phyloP scores from a whole-genome alignment of 2,797 vertebrate genomes.

The Anguilla pacifica region DNA sequence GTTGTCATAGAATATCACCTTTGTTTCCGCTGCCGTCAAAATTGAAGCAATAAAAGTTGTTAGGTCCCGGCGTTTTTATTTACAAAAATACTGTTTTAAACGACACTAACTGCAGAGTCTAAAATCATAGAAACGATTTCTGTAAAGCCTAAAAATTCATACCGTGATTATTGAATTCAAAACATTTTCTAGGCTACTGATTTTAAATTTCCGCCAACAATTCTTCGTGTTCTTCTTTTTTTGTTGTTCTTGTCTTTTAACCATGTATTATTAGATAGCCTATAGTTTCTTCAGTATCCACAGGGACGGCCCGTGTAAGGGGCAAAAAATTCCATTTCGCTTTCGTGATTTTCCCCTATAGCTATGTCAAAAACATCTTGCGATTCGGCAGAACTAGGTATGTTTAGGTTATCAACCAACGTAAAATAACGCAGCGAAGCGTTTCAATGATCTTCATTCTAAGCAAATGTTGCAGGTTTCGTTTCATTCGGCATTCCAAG shows the following conservation, averaged over 20 bases:
- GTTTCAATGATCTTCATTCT: conserved; percentile 29
- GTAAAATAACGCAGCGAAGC: conserved; percentile 29
- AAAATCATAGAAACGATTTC: conserved; percentile 14
- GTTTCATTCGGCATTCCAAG: conserved; percentile 20
- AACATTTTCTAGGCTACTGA: background rate
- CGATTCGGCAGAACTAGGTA: conserved; percentile 3
- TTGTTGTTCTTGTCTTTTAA: background rate
- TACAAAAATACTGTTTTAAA: background rate
- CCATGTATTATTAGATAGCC: conserved; percentile 34
- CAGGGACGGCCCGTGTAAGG: conserved; percentile 40
- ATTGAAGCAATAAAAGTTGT: conserved; percentile 25
- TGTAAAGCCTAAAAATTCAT: background rate
- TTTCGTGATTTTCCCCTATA: background rate
- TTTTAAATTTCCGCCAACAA: background rate
- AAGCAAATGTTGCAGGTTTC: conserved; percentile 12
- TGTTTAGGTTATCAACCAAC: conserved; percentile 25
- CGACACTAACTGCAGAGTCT: background rate
- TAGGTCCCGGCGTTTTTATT: conserved; percentile 20
- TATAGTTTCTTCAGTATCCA: conserved; percentile 58
- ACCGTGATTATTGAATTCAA: background rate
- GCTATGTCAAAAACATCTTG: conserved; percentile 26
- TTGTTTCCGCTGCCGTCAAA: conserved; percentile 16
- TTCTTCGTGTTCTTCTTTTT: background rate
- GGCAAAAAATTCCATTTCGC: conserved; percentile 37
- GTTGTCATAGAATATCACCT: conserved; percentile 4